Evolutionary conservation across 1,140 invertebrate species (phyloP).

Genomic region (Zophobas atratus): DNA sequence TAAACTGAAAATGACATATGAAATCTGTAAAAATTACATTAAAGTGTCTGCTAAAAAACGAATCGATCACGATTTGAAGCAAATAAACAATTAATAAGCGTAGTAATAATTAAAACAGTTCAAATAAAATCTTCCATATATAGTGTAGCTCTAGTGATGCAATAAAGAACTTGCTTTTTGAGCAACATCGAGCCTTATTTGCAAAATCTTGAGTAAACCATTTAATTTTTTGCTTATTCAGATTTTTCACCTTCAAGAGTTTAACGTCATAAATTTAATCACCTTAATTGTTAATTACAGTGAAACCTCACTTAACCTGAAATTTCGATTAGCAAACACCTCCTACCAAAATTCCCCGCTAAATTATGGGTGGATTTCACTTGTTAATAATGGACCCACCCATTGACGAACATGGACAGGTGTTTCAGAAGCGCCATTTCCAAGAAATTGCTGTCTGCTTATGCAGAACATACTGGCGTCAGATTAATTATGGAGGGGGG

Average conservation of each 20-base stretch:
- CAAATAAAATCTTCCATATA: no score
- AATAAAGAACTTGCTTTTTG: no score
- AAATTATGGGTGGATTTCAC: conserved; percentile 40
- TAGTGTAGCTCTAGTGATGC: no score
- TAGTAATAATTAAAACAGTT: no score
- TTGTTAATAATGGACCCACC: conserved; percentile 25
- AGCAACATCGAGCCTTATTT: neutral
- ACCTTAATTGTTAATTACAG: conserved; percentile 36
- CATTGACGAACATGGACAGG: conserved; percentile 22
- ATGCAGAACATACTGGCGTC: neutral
- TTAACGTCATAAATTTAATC: conserved; percentile 20
- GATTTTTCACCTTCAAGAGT: neutral
- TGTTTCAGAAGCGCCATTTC: conserved; percentile 33
- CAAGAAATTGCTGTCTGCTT: conserved; percentile 5
- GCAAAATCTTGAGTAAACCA: neutral
- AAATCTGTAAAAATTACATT: no score
- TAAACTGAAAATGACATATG: neutral
- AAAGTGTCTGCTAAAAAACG: no score
- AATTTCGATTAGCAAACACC: conserved; percentile 35
- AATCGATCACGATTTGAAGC: no score
- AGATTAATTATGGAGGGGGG: no score
- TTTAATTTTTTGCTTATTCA: neutral
- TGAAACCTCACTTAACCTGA: conserved; percentile 35
- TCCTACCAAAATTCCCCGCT: conserved; percentile 25
- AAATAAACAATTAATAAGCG: no score